These are phyloP conservation scores for Clarias gariepinus DNA, from an alignment of 2,113 vertebrate species.

Conservation along the genomic window DNA sequence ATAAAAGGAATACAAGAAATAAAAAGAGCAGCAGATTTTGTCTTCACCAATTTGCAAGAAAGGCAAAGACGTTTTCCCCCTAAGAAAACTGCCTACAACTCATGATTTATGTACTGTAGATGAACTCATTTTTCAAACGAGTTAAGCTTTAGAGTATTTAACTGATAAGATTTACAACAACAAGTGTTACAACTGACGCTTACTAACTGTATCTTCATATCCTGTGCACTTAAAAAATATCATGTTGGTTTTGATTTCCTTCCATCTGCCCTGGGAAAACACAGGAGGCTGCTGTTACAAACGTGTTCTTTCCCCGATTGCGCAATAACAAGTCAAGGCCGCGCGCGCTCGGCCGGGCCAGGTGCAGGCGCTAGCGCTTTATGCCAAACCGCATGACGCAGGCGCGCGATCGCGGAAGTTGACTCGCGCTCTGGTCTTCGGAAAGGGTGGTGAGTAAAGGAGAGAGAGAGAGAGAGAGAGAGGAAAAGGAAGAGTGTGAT, in stretches of 20 bases:
- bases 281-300: neutral
- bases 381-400: slow-evolving; percentile 55
- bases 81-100: no score
- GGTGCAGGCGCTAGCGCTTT: slow-evolving; percentile 48
- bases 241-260: neutral
- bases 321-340: slow-evolving; percentile 38
- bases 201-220: neutral
- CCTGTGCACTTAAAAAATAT: neutral
- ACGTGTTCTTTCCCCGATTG: slow-evolving; percentile 1
- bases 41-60: no score
- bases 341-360: slow-evolving; percentile 35
- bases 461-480: neutral
- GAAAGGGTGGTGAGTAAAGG: slow-evolving; percentile 20
- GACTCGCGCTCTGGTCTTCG: slow-evolving; percentile 42
- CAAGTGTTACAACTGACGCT: neutral
- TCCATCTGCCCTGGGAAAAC: neutral
- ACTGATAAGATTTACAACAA: neutral
- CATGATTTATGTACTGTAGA: no score
- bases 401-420: slow-evolving; percentile 53
- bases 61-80: no score
- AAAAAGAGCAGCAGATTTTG: no score
- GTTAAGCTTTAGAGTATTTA: neutral
- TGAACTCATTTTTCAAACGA: neutral
- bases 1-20: no score
- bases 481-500: slow-evolving; percentile 1